Percentiles rank a stretch among this genome's conserved stretches.
Conservation (phyloP, 2,888 invertebrate genomes). For the Halocaridina rubra region DNA sequence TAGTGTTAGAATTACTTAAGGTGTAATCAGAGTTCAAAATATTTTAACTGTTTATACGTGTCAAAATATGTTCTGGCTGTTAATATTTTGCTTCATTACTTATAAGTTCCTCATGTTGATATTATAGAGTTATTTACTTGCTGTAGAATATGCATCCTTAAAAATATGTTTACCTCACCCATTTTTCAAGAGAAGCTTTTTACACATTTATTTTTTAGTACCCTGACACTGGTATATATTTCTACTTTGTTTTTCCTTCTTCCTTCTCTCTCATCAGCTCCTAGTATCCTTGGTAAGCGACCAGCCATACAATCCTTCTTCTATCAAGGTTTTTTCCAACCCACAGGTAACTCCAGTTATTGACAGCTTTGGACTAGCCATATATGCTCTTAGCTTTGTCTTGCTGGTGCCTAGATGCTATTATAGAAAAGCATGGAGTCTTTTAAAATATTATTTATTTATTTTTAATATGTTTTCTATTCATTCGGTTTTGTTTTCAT, state of each 20-base stretch:
- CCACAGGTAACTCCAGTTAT: constrained; percentile 43
- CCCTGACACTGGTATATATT: neutral
- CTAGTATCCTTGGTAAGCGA: constrained; percentile 46
- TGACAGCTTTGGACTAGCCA: no score
- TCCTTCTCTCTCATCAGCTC: no score
- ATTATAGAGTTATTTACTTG: neutral
- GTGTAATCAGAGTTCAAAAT: no score
- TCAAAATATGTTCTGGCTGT: neutral
- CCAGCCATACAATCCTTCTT: constrained; percentile 61
- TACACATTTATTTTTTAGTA: neutral
- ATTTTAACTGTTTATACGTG: no score
- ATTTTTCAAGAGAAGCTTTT: neutral
- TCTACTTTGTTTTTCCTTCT: constrained; percentile 29
- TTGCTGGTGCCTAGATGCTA: no score
- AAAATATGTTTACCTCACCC: neutral
- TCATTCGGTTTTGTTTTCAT: no score
- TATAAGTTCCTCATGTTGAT: neutral
- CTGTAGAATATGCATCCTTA: no score
- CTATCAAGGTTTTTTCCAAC: constrained; percentile 61
- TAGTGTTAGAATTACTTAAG: no score
- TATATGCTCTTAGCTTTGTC: no score
- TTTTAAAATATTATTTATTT: no score
- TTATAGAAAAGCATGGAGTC: no score
- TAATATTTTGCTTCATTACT: neutral
- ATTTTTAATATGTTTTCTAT: no score